Percentiles rank a stretch among this genome's conserved stretches.
Evolutionary conservation across 1,140 invertebrate genomes (phyloP).

Genomic region (Magallana ariakensis): DNA sequence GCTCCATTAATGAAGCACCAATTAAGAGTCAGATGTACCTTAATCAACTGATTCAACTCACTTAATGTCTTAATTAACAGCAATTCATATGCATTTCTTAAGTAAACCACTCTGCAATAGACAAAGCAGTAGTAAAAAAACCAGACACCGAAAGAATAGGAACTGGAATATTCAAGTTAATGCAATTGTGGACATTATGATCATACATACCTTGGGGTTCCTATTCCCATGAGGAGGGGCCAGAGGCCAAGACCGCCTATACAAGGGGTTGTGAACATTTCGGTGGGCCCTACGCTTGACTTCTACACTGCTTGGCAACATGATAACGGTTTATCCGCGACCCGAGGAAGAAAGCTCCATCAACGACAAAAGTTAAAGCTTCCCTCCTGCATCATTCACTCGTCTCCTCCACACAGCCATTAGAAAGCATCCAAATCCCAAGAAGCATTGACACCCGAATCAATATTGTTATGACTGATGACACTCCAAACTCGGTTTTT

Average conservation of each 20-base stretch:
- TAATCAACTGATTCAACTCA: no score
- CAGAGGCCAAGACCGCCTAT: slow-evolving; percentile 67
- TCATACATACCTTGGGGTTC: slow-evolving; percentile 60
- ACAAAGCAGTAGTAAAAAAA: no score
- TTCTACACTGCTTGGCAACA: slow-evolving; percentile 50
- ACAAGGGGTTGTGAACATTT: slow-evolving; percentile 56
- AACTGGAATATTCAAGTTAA: no score
- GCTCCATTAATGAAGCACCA: no score
- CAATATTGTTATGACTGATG: not conserved
- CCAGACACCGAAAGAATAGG: no score
- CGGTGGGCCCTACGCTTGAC: slow-evolving; percentile 63
- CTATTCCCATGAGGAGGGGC: slow-evolving; percentile 53
- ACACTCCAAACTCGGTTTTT: not conserved
- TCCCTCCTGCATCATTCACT: not conserved
- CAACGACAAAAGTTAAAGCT: not conserved
- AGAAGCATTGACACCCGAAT: not conserved
- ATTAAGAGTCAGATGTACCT: no score
- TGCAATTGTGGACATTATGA: not conserved
- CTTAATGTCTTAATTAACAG: no score
- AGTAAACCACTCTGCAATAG: no score
- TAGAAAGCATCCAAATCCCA: not conserved
- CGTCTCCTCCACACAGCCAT: slow-evolving; percentile 2
- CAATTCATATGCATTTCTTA: no score
- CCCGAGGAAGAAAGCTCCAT: not conserved
- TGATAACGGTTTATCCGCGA: not conserved